Conservation (phyloP, 1,140 invertebrate genomes). For the Calephelis nemesis region DNA sequence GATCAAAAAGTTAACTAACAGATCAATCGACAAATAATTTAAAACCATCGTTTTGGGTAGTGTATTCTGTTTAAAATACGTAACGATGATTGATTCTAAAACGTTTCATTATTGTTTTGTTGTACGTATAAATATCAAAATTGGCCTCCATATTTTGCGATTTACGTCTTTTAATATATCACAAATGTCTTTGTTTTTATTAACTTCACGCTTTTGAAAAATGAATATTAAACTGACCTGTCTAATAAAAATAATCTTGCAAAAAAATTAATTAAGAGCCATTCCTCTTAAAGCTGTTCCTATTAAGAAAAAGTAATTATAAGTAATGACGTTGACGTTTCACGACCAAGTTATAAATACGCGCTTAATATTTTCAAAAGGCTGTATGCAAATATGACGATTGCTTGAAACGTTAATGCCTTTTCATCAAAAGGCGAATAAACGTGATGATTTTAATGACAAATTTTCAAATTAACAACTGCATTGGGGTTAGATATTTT, state of each 20-base stretch:
- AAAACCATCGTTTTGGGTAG: no score
- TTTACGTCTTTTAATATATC: no score
- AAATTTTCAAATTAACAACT: conserved; percentile 9
- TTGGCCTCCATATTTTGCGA: no score
- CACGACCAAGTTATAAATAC: background rate
- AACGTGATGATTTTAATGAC: conserved; percentile 14
- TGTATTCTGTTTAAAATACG: no score
- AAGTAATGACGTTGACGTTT: conserved; percentile 16
- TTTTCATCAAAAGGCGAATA: conserved; percentile 11
- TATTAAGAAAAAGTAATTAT: conserved; percentile 16
- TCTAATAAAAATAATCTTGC: conserved; percentile 8
- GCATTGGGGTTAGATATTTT: background rate
- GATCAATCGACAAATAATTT: no score
- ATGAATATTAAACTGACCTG: conserved; percentile 3
- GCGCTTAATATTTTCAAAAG: conserved; percentile 11
- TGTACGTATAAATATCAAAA: no score
- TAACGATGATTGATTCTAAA: no score
- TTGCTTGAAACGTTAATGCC: conserved; percentile 9
- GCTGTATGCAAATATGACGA: conserved; percentile 14
- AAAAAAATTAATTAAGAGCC: conserved; percentile 16
- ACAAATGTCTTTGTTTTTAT: background rate
- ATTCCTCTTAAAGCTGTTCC: conserved; percentile 11
- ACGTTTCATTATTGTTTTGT: no score
- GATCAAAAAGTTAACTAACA: no score
- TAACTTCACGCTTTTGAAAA: background rate